phyloP scores from a whole-genome alignment of 2,113 vertebrate species.

The Oreocharis arfaki region DNA sequence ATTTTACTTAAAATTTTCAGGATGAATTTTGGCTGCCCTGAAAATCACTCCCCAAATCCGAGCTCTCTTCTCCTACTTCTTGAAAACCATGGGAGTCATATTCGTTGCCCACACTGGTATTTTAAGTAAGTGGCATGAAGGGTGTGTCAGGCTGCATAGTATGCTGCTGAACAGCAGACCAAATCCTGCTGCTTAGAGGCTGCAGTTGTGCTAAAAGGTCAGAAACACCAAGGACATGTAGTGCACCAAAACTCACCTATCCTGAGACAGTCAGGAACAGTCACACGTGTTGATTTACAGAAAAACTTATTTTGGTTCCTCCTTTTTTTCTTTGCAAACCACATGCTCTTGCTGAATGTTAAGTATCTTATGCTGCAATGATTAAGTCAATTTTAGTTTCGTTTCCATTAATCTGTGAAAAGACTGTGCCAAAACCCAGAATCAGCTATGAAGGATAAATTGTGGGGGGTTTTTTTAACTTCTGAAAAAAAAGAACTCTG shows the following conservation, averaged over 20 bases:
- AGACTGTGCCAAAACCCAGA: neutral
- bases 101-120: neutral
- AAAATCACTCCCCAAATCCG: neutral
- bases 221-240: neutral
- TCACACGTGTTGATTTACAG: neutral
- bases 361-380: neutral
- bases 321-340: neutral
- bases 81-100: neutral
- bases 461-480: fast-evolving
- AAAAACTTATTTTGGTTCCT: neutral
- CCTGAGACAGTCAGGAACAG: neutral
- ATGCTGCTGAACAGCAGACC: neutral
- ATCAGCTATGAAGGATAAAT: neutral
- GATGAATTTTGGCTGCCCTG: neutral
- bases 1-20: neutral
- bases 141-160: neutral
- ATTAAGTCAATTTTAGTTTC: neutral
- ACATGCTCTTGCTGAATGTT: neutral
- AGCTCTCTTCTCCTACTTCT: neutral
- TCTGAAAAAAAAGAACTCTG: neutral
- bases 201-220: neutral
- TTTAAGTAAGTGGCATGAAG: neutral
- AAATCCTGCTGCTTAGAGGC: neutral
- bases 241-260: neutral
- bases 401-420: neutral